Conservation (phyloP, 2,797 vertebrate genomes). For the Notamacropus eugenii region DNA sequence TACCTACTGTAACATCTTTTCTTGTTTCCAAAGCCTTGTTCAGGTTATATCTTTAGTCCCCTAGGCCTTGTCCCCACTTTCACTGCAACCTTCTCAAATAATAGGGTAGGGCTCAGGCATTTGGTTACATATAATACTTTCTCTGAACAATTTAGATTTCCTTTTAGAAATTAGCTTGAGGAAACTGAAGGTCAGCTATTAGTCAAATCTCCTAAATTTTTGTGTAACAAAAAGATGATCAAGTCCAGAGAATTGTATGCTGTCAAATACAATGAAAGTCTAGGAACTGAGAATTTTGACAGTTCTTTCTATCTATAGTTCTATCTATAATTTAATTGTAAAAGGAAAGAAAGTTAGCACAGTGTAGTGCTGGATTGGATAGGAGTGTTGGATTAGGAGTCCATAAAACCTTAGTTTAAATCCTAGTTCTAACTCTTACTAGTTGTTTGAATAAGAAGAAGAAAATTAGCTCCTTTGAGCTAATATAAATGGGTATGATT, state of each 20-base stretch:
- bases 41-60: fast-evolving
- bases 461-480: neutral
- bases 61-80: neutral
- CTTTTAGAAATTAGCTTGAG: neutral
- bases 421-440: neutral
- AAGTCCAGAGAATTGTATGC: neutral
- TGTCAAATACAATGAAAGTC: neutral
- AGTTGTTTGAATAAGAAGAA: neutral
- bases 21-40: neutral
- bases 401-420: neutral
- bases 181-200: neutral
- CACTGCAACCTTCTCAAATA: neutral
- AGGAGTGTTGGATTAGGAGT: neutral
- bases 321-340: neutral
- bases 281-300: neutral
- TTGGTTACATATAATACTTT: neutral
- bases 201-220: neutral
- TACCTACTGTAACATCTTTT: neutral
- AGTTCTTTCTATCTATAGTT: neutral
- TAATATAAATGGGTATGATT: neutral
- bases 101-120: too few relatives aligned
- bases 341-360: neutral
- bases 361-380: too few relatives aligned
- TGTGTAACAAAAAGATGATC: neutral
- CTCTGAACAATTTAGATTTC: neutral